phyloP scores from a whole-genome alignment of 1,140 invertebrate genomes.

The Conus ventricosus region DNA sequence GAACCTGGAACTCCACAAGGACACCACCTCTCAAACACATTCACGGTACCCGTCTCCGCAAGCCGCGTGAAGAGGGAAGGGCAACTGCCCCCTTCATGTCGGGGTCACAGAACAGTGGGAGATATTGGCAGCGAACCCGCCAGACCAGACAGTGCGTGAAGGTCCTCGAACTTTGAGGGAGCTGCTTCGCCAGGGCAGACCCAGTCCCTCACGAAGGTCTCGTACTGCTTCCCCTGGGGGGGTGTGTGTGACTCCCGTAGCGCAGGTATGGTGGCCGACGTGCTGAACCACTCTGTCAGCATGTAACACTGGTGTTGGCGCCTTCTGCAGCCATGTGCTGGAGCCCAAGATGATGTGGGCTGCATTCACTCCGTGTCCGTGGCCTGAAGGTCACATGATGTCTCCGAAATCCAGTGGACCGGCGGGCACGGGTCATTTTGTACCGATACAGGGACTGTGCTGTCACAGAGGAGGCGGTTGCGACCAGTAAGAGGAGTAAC shows the following conservation, averaged over 20 bases:
- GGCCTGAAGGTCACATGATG: conserved; percentile 70
- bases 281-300: conserved; percentile 68
- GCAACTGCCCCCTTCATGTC: conserved; percentile 52
- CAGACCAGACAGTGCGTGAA: conserved; percentile 56
- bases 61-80: conserved; percentile 30
- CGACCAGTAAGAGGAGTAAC: conserved; percentile 62
- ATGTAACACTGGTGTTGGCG: conserved; percentile 61
- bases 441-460: conserved; percentile 67
- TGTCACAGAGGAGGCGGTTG: conserved; percentile 64
- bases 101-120: conserved; percentile 60
- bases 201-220: conserved; percentile 49
- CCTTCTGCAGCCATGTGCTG: conserved; percentile 59
- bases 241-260: conserved; percentile 55
- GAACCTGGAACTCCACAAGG: conserved; percentile 8
- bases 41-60: conserved; percentile 28
- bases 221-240: conserved; percentile 54
- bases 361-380: conserved; percentile 62
- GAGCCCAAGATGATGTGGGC: conserved; percentile 64
- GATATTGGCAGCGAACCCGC: conserved; percentile 63
- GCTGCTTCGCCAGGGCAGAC: conserved; percentile 60
- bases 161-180: conserved; percentile 59
- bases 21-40: not conserved
- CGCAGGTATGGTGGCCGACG: conserved; percentile 63
- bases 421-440: conserved; percentile 70
- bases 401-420: conserved; percentile 61